phyloP scores from a whole-genome alignment of 2,888 invertebrate species.

The Tinea trinotella region DNA sequence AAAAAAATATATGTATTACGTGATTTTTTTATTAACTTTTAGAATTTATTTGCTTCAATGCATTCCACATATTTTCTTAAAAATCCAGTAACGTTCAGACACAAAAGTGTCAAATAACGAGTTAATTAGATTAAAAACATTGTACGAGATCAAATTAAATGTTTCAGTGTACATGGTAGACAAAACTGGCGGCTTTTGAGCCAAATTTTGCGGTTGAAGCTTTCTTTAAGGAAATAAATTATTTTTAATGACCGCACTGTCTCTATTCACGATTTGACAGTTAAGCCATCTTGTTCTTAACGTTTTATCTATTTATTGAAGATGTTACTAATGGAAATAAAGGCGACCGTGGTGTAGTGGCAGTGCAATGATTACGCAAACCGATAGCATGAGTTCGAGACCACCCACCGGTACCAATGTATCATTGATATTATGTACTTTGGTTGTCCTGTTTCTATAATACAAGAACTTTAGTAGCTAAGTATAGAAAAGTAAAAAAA shows the following conservation, averaged over 20 bases:
- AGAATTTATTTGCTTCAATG: too few relatives aligned
- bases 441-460: too few relatives aligned
- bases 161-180: neutral
- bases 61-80: neutral
- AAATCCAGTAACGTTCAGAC: neutral
- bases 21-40: too few relatives aligned
- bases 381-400: too few relatives aligned
- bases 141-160: conserved; percentile 7
- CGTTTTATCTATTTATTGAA: neutral
- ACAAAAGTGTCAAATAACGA: neutral
- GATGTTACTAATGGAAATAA: too few relatives aligned
- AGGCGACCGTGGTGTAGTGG: too few relatives aligned
- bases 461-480: too few relatives aligned
- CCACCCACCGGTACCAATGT: too few relatives aligned
- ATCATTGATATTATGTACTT: too few relatives aligned
- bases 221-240: conserved; percentile 8
- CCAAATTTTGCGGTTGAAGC: conserved; percentile 10
- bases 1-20: too few relatives aligned
- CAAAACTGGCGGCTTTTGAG: neutral
- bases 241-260: conserved; percentile 19
- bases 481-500: too few relatives aligned
- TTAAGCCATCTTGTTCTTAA: neutral
- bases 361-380: too few relatives aligned
- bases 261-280: conserved; percentile 12
- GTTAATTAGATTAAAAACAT: neutral